These are phyloP conservation scores for Epinotia demarniana DNA, from an alignment of 2,888 invertebrate species.

Conservation along the genomic window DNA sequence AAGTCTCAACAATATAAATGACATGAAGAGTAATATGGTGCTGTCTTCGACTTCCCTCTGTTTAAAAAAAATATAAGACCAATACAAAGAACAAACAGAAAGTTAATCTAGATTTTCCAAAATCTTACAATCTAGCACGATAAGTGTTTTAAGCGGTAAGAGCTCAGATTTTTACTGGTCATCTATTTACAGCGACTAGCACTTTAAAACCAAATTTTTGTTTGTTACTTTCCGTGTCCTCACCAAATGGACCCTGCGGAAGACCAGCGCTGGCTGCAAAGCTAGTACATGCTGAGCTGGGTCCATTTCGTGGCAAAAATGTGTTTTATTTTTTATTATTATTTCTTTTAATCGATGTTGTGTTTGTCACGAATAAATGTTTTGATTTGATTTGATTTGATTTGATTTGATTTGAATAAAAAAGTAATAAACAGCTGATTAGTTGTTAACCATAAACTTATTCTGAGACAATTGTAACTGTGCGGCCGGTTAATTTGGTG, in stretches of 20 bases:
- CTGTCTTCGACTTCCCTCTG: background rate
- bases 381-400: too few relatives aligned
- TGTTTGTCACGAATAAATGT: too few relatives aligned
- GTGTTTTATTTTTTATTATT: too few relatives aligned
- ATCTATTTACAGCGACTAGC: conserved; percentile 10
- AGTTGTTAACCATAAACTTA: conserved; percentile 21
- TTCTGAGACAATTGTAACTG: conserved; percentile 42
- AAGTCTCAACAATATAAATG: background rate
- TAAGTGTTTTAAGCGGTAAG: background rate
- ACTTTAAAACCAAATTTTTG: conserved; percentile 35
- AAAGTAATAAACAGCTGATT: conserved; percentile 34
- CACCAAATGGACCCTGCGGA: too few relatives aligned
- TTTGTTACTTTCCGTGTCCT: too few relatives aligned
- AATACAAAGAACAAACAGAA: background rate
- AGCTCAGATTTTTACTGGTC: background rate
- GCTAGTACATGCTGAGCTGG: too few relatives aligned
- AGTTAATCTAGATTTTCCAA: background rate
- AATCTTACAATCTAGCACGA: background rate
- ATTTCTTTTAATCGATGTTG: too few relatives aligned
- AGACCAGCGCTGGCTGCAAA: too few relatives aligned
- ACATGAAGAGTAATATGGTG: background rate
- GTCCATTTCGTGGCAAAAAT: too few relatives aligned
- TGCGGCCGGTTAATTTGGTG: conserved; percentile 55
- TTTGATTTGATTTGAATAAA: too few relatives aligned
- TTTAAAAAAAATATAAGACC: background rate